Conservation (phyloP, 2,797 vertebrate species). For the Micromesistius poutassou region DNA sequence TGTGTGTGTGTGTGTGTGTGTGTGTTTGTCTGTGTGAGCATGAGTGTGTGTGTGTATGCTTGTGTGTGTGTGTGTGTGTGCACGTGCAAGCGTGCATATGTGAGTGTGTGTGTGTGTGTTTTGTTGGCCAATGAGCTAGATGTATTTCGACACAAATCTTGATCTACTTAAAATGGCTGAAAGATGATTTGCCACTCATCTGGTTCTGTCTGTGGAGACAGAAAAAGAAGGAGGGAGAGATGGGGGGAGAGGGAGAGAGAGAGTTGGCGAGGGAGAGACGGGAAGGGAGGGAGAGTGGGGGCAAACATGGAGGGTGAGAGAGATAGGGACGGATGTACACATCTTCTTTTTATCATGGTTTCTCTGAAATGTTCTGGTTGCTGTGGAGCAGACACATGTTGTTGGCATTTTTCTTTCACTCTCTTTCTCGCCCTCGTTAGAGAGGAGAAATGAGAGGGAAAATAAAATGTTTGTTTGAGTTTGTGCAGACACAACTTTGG, state of each 20-base stretch:
- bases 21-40: not conserved
- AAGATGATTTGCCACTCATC: constrained; percentile 1
- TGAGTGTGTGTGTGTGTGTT: constrained; percentile 4
- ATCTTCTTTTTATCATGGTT: not conserved
- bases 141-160: constrained; percentile 11
- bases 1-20: not conserved
- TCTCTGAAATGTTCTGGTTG: not conserved
- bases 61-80: constrained; percentile 9
- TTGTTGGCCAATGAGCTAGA: not conserved
- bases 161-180: constrained; percentile 17
- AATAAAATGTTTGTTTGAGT: not conserved
- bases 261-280: no score
- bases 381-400: not conserved
- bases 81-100: constrained; percentile 1
- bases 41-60: constrained; percentile 7
- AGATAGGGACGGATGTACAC: not conserved
- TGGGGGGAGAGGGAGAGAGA: no score
- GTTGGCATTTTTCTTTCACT: not conserved
- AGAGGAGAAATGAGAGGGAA: not conserved
- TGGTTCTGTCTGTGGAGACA: not conserved
- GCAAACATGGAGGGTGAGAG: not conserved
- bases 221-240: not conserved
- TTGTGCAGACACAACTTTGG: not conserved
- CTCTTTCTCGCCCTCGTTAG: not conserved
- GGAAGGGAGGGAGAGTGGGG: not conserved